Evolutionary conservation across 2,113 vertebrate genomes (phyloP).

Genomic region (Stigmatopora argus): DNA sequence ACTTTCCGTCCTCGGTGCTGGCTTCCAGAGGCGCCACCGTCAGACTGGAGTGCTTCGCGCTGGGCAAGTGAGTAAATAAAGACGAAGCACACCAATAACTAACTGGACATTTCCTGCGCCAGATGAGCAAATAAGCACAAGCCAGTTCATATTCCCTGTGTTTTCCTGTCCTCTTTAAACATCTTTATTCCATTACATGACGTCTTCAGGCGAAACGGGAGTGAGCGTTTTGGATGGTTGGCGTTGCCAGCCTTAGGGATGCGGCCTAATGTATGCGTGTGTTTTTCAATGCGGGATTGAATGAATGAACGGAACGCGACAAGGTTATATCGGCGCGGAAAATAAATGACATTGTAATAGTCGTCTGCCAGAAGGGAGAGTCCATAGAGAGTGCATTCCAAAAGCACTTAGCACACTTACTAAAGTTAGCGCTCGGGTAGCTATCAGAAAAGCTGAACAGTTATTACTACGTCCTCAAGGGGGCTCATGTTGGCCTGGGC

Average conservation of each 20-base stretch:
- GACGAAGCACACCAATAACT: slow-evolving; percentile 27
- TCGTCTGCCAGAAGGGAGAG: slow-evolving; percentile 44
- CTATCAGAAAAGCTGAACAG: background rate
- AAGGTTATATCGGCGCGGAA: slow-evolving; percentile 54
- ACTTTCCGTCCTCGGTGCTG: slow-evolving; percentile 84
- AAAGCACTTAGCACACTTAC: slow-evolving; percentile 21
- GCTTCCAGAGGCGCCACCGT: slow-evolving; percentile 87
- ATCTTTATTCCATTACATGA: slow-evolving; percentile 59
- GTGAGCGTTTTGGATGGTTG: slow-evolving; percentile 39
- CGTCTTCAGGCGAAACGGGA: slow-evolving; percentile 58
- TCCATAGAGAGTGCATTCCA: slow-evolving; percentile 30
- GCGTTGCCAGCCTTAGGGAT: slow-evolving; percentile 52
- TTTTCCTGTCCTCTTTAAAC: slow-evolving; percentile 40
- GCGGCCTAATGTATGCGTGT: slow-evolving; percentile 53
- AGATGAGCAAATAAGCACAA: slow-evolving; percentile 24
- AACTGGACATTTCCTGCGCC: slow-evolving; percentile 26
- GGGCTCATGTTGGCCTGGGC: background rate
- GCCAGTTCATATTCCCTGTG: slow-evolving; percentile 33
- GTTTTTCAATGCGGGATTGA: slow-evolving; percentile 54
- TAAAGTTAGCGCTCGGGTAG: slow-evolving; percentile 9
- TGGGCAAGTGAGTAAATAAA: slow-evolving; percentile 90
- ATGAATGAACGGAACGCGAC: slow-evolving; percentile 44
- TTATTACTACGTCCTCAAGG: background rate
- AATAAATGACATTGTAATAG: slow-evolving; percentile 44
- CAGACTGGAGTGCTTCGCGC: slow-evolving; percentile 92